These are phyloP conservation scores for Leptura quadrifasciata DNA, from an alignment of 2,888 invertebrate species.

Conservation along the genomic window DNA sequence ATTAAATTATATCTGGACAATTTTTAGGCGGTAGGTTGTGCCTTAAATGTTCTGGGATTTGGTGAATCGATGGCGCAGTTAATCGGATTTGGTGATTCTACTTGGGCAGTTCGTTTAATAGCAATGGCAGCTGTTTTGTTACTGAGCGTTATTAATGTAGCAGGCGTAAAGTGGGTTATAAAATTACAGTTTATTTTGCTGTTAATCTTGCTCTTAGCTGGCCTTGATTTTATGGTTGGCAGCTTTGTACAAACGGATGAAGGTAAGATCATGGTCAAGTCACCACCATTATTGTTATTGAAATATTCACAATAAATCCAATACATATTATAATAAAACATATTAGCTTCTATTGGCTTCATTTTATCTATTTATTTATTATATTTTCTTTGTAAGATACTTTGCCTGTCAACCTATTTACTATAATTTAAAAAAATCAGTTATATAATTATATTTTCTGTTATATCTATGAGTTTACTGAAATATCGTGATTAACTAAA, in stretches of 20 bases:
- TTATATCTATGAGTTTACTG: no score
- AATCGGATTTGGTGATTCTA: slow-evolving; percentile 81
- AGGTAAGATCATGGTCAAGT: no score
- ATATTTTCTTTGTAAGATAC: no score
- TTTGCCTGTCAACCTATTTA: no score
- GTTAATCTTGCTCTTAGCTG: slow-evolving; percentile 89
- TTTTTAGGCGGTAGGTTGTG: slow-evolving; percentile 94
- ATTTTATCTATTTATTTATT: no score
- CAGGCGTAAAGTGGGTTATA: slow-evolving; percentile 98
- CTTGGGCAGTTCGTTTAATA: slow-evolving; percentile 91
- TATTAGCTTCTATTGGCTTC: no score
- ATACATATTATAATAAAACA: no score
- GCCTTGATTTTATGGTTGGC: slow-evolving; percentile 95
- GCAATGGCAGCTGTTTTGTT: slow-evolving; percentile 91
- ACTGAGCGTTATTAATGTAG: slow-evolving; percentile 93
- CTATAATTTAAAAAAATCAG: no score
- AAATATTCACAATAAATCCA: no score
- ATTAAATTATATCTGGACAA: background rate
- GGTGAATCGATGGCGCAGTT: slow-evolving; percentile 96
- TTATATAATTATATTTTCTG: no score
- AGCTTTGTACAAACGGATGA: slow-evolving; percentile 87
- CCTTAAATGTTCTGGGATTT: slow-evolving; percentile 96
- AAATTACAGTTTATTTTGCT: slow-evolving; percentile 94
- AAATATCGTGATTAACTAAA: no score
- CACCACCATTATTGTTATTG: no score